Percentiles rank a stretch among this genome's conserved stretches.
phyloP scores from a whole-genome alignment of 2,888 invertebrate genomes.

The Teleiodes luculella region DNA sequence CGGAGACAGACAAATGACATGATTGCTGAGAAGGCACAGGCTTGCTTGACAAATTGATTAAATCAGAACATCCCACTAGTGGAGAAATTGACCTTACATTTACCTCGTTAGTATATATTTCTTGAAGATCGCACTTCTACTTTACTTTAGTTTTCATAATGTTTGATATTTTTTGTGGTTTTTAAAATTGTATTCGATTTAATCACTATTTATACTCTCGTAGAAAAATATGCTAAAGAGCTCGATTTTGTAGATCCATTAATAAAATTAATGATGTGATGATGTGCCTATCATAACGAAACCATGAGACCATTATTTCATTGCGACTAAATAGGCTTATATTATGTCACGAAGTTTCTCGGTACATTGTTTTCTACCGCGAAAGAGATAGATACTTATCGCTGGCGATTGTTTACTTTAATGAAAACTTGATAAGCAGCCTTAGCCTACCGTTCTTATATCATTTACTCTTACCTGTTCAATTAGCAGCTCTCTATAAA shows the following conservation, averaged over 20 bases:
- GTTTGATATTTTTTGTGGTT: no score
- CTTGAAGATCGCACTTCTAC: no score
- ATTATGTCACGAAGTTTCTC: slow-evolving; percentile 3
- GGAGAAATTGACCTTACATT: no score
- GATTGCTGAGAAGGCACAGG: not conserved
- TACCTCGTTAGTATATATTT: no score
- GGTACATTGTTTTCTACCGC: slow-evolving; percentile 5
- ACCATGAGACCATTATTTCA: no score
- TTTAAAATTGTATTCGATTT: no score
- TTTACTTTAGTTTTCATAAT: no score
- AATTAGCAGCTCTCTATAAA: slow-evolving; percentile 32
- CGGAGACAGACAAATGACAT: not conserved
- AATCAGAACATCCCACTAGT: not conserved
- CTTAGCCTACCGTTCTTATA: slow-evolving; percentile 33
- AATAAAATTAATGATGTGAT: no score
- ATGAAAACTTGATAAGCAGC: slow-evolving; percentile 40
- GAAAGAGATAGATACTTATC: slow-evolving; percentile 13
- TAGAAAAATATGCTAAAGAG: no score
- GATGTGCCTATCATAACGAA: no score
- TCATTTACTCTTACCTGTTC: slow-evolving; percentile 38
- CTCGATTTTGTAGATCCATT: no score
- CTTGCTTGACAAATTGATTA: not conserved
- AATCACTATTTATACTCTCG: no score
- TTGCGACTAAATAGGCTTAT: not conserved
- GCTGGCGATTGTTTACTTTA: slow-evolving; percentile 35